phyloP scores from a whole-genome alignment of 2,888 invertebrate species.

The Drosophila cognata region DNA sequence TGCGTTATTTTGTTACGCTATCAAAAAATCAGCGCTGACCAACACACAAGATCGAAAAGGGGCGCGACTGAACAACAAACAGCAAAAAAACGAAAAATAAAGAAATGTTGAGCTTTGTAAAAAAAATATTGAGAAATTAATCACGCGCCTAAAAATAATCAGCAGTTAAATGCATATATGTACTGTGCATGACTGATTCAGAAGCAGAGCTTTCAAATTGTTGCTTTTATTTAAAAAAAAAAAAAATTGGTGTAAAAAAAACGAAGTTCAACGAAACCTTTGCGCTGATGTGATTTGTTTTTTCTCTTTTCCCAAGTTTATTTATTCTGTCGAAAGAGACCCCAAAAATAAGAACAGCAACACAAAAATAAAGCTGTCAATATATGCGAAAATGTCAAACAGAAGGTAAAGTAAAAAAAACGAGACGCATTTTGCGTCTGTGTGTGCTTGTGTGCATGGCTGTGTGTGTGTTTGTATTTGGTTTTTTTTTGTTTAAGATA shows the following conservation, averaged over 20 bases:
- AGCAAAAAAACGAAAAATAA: background rate
- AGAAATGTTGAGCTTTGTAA: background rate
- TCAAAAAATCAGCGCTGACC: slow-evolving; percentile 20
- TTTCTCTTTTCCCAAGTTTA: slow-evolving; percentile 35
- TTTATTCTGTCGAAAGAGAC: slow-evolving; percentile 54
- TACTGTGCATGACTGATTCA: background rate
- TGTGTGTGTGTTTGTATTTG: slow-evolving; percentile 19
- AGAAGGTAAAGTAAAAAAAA: slow-evolving; percentile 56
- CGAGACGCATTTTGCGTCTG: slow-evolving; percentile 26
- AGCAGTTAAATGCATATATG: background rate
- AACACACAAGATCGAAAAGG: slow-evolving; percentile 8
- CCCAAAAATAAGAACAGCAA: slow-evolving; percentile 55
- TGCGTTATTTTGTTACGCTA: slow-evolving; percentile 36
- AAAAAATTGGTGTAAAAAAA: slow-evolving; percentile 4
- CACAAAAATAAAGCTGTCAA: slow-evolving; percentile 37
- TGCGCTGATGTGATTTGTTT: slow-evolving; percentile 29
- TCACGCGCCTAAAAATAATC: background rate
- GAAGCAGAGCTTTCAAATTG: background rate
- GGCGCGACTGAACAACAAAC: slow-evolving; percentile 12
- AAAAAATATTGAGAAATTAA: background rate
- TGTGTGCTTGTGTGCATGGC: slow-evolving; percentile 23
- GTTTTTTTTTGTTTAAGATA: slow-evolving; percentile 43
- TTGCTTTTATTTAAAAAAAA: slow-evolving; percentile 5
- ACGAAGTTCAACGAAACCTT: slow-evolving; percentile 70
- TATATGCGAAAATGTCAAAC: slow-evolving; percentile 62